Evolutionary conservation across 2,113 vertebrate species (phyloP), one percentile per base, ranked within the genome.

Genomic region (Urocitellus parryii): DNA sequence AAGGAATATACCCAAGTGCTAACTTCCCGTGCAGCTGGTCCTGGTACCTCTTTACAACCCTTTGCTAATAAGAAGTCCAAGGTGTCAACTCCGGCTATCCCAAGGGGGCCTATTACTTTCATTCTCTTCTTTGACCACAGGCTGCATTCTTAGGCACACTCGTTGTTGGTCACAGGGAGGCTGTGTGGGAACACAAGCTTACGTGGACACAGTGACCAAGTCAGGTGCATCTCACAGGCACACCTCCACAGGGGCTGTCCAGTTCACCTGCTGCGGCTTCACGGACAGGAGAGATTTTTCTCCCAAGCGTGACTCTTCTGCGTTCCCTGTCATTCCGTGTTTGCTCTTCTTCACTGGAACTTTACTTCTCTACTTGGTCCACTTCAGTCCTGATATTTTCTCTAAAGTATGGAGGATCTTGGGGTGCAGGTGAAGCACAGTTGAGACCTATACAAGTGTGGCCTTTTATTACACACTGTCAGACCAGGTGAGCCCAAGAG

Each of bases 31-130:
- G n/a, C 7, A n/a, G 65, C 51, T 61, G 58, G 74, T 37, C 76
- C 45, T n/a, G 42, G 83, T 68, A 9, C 51, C 95, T 39, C 79
- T 24, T 53, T 72, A 92, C 24, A 96, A 53, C 16, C 70, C 90
- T 93, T 34, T 18, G 34, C 77, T 77, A 76, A 17, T 24, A 58
- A 85, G 18, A 51, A 85, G 65, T 20, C 37, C 74, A 65, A 84
- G 34, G 72, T 1, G 32, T 7, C 53, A 25, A 79, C 78, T 58
- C 27, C 61, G 4, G 56, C 82, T 96, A 8, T 61, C 76, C 82
- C 86, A 63, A 72, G 34, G 51, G 61, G 18, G 8, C 34, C 81
- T 76, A 83, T 78, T 93, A 92, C 70, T 73, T 92, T 63, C 80
- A n/a, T 2, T 17, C 51, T 51, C 29, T 48, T 79, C 17, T 79